Evolutionary conservation across 2,113 vertebrate genomes (phyloP).

Genomic region (Motacilla tschutschensis): DNA sequence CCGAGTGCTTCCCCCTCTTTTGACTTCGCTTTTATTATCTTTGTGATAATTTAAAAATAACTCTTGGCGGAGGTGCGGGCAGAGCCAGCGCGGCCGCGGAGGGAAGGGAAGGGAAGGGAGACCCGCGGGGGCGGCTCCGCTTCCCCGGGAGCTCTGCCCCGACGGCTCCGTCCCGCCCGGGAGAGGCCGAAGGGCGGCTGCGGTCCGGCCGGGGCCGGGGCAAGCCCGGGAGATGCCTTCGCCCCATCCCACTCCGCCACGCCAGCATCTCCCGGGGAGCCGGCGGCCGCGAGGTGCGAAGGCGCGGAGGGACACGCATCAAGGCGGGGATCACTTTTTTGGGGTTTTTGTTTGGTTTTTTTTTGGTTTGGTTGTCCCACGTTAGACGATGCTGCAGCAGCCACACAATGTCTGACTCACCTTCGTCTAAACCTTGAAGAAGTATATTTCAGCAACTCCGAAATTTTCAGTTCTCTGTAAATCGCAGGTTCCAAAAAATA

Average conservation of each 20-base stretch:
- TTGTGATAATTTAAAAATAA: fast-evolving
- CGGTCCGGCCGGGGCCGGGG: not conserved
- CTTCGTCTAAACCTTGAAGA: not conserved
- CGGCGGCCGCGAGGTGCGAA: not conserved
- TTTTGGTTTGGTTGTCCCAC: not conserved
- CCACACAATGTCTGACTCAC: not conserved
- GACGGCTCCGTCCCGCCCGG: not conserved
- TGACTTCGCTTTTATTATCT: not conserved
- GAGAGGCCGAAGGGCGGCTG: not conserved
- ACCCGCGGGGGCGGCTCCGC: not conserved
- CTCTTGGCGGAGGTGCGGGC: not conserved
- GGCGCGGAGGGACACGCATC: not conserved
- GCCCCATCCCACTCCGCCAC: not conserved
- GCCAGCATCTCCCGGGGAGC: not conserved
- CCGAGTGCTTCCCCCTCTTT: not conserved
- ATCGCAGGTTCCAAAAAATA: not conserved
- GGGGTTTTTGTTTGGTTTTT: not conserved
- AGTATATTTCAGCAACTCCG: not conserved
- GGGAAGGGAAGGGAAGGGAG: not conserved
- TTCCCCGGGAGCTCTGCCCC: not conserved
- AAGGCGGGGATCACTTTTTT: not conserved
- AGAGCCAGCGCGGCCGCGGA: not conserved
- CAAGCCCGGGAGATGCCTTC: fast-evolving
- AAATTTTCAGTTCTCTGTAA: not conserved
- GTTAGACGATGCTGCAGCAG: not conserved